Evolutionary conservation across 2,797 vertebrate species (phyloP), one percentile per base, ranked within the genome.

Genomic region (Eidolon dupreanum): DNA sequence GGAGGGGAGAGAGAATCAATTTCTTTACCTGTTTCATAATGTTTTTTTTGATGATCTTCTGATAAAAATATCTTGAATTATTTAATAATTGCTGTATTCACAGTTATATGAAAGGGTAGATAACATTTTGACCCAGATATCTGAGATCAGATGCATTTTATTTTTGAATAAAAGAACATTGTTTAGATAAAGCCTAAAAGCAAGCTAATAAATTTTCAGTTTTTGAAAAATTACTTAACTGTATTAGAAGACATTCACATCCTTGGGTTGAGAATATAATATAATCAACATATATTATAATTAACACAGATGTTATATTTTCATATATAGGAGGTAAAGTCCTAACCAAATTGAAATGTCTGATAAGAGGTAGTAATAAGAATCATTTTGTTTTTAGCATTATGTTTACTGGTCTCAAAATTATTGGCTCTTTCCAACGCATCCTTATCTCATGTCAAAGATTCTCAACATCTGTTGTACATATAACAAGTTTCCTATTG

Each of bases 141-240:
- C 26, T 55, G n/a, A 41, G 33, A 46, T 2, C 20, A 85, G 33
- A 38, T 66, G 8, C 12, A 31, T 66, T 49, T 61, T 20, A 20
- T 55, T 74, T 59, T 46, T 12, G 3, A 1, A 78, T 87, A 85
- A 93, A 71, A 66, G 38, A 66, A 66, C 36, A 43, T 1, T 59
- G 28, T 24, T 90, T 70, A 57, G 57, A 85, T 6, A 89, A 49
- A 36, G 1, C 16, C 15, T 22, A 65, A 70, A 79, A 70, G 7
- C 10, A 88, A 90, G 49, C 26, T 71, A 74, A 83, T 61, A 61
- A 38, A 77, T 68, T 83, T 79, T 6, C 8, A 70, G 90, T 16
- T 91, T 93, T 89, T 63, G 51, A 82, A 59, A 95, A 95, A 84
- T 31, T 61, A 84, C 2, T 33, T 31, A 71, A 71, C 49, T 63